Base-by-base conservation (phyloP, 2,113 vertebrate genomes). In the Pontoporia blainvillei region DNA sequence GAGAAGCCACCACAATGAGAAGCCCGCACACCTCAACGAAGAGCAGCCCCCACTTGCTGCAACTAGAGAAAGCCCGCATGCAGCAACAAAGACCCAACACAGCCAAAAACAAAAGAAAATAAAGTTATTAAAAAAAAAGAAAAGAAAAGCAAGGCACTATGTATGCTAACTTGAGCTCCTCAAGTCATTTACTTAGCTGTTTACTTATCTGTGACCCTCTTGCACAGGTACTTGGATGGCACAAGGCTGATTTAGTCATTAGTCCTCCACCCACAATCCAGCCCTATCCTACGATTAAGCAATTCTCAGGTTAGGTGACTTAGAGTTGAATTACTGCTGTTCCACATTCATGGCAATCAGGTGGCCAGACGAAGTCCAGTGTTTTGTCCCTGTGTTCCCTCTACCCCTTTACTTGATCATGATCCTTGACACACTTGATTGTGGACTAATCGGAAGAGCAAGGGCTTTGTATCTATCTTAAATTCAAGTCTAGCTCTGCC, bases 21-120 rank as follows among this genome's bases (percentile, higher is more conserved):
- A 52, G 49, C 49, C 49, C 15, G 5, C 0, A 1, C 15, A 52
- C 49, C 15, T 5, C 49, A 52, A 52, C 1, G 0, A 52, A 52
- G 5, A 52, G 49, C 6, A 52, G 15, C 49, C 49, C 5, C 49
- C 49, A 52, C 49, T 52, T 17, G 5, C 49, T 52, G 15, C 49
- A 52, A 52, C 5, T 52, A 17, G 49, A 5, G 49, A 17, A 52
- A 52, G 49, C 49, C 49, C 15, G 5, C 15, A 15, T 49, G 49
- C 14, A 5, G 49, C 49, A 49, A 49, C 49, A 49, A 49, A 49
- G 49, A 49, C 49, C 49, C 49, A 52, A 52, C 1, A 4, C 15
- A 52, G 49, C 15, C 49, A 52, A 52, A 52, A 52, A 15, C 15
- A 52, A 52, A 14, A 52, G 5, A 5, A 17, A 1, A 52, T 52